Base-by-base conservation (phyloP, 2,113 vertebrate genomes). In the Mobula birostris region DNA sequence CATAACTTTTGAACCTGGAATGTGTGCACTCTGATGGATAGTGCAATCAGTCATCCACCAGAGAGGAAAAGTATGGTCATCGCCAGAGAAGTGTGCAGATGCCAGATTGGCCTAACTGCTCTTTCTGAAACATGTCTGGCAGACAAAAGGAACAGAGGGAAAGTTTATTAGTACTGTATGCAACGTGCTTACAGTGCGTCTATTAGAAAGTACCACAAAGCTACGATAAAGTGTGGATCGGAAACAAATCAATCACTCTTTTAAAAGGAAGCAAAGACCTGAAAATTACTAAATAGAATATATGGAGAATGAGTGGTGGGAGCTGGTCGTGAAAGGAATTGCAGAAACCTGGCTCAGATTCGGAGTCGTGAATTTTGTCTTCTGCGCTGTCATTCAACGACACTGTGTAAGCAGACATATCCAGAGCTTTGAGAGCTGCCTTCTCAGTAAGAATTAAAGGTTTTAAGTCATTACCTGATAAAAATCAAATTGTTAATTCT, bases 401-500 rank as follows among this genome's bases (percentile, higher is more conserved):
- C 5, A 32, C 14, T 15, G 2, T 7, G 2, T 66, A 32, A 87
- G 15, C 29, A 88, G 85, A 48, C 27, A 66, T 66, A 14, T 12
- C 61, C 32, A 88, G 61, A 88, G 61, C n/a, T 90, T 66, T 32
- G 7, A 66, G 40, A 66, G 85, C 66, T 90, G 61, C n/a, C 27
- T 88, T n/a, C 58, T 63, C 83, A 88, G 29, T 61, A 90, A 90
- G 85, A 90, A 90, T 63, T 6, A 66, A 90, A 90, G 61, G 15
- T 66, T 32, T 66, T 90, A 63, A 90, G n/a, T 66, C 61, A 90
- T 90, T 66, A 90, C 29, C 29, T 90, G 85, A 90, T 90, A 90
- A 90, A 32, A 90, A 90, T 90, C 85, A 90, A 90, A 90, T 61
- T 66, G 27, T 66, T 88, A 88, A 88, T 66, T 12, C 85, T 66